Evolutionary conservation across 2,888 invertebrate species (phyloP).

Genomic region (Lumbricus terrestris): DNA sequence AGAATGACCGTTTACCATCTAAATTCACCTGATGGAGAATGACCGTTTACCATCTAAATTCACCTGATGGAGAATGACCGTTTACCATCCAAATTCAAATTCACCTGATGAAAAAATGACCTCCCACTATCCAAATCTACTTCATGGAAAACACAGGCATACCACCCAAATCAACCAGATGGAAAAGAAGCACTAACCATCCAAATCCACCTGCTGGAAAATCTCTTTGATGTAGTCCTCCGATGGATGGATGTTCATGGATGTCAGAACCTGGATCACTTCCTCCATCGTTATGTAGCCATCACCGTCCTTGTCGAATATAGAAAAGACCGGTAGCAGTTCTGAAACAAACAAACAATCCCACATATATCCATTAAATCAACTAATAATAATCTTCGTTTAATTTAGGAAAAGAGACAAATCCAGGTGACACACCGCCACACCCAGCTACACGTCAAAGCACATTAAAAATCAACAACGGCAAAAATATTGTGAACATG

Average conservation of each 20-base stretch:
- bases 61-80: conserved; percentile 31
- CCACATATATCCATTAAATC: too few species aligned
- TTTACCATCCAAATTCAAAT: conserved; percentile 34
- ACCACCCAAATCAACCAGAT: conserved; percentile 35
- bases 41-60: conserved; percentile 30
- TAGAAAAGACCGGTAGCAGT: conserved; percentile 28
- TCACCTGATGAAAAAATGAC: conserved; percentile 32
- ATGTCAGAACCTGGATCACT: conserved; percentile 28
- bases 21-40: conserved; percentile 34
- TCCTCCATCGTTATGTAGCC: conserved; percentile 38
- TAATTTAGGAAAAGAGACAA: too few species aligned
- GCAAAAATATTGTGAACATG: too few species aligned
- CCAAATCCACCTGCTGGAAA: conserved; percentile 35
- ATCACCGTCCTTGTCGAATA: conserved; percentile 37
- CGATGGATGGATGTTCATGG: conserved; percentile 28
- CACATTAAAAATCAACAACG: too few species aligned
- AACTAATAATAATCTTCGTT: too few species aligned
- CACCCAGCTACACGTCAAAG: too few species aligned
- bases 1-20: conserved; percentile 24
- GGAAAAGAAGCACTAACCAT: conserved; percentile 31
- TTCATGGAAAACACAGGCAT: conserved; percentile 29
- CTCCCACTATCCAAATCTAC: conserved; percentile 34
- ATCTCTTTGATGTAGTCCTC: conserved; percentile 27
- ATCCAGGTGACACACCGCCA: too few species aligned
- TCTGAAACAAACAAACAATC: conserved; percentile 27